Conservation (phyloP, 23 tunicate genomes). For the Corella eumyota region DNA sequence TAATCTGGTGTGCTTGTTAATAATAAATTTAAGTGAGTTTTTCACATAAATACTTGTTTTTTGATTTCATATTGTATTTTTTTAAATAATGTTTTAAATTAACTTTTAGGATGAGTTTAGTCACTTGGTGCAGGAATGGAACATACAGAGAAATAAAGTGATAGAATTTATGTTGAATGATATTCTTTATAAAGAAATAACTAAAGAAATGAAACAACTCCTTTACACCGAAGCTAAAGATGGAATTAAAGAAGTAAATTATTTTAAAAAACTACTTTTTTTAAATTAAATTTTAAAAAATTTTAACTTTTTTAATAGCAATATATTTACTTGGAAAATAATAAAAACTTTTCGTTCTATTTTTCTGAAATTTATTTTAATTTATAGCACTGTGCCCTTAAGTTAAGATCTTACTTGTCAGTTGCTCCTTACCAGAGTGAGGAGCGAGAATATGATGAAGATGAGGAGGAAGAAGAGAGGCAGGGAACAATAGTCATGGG, state of each 20-base stretch:
- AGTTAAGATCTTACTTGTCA: constrained; percentile 36
- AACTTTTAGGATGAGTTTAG: constrained; percentile 80
- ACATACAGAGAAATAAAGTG: constrained; percentile 52
- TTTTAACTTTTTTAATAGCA: not conserved
- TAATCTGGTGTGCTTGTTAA: too few relatives aligned
- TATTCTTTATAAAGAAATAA: constrained; percentile 76
- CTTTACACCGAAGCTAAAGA: constrained; percentile 73
- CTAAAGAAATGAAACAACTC: constrained; percentile 42
- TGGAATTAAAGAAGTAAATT: constrained; percentile 66
- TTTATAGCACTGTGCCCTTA: constrained; percentile 65
- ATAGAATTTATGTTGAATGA: constrained; percentile 75
- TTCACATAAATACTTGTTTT: not conserved
- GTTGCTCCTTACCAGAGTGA: constrained; percentile 66
- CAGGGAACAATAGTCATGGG: constrained; percentile 59
- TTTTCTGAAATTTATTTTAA: not conserved
- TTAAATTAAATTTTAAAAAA: not conserved
- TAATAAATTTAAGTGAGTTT: too few relatives aligned
- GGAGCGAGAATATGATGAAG: constrained; percentile 71
- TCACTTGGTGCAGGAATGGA: constrained; percentile 88
- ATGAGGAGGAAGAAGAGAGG: constrained; percentile 47
- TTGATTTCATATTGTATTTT: not conserved
- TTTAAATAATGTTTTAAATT: not conserved
- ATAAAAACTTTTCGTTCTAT: not conserved
- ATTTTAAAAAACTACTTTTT: not conserved
- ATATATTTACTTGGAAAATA: not conserved